Evolutionary conservation across 1,140 invertebrate species (phyloP).

Genomic region (Leptinotarsa lineolata): DNA sequence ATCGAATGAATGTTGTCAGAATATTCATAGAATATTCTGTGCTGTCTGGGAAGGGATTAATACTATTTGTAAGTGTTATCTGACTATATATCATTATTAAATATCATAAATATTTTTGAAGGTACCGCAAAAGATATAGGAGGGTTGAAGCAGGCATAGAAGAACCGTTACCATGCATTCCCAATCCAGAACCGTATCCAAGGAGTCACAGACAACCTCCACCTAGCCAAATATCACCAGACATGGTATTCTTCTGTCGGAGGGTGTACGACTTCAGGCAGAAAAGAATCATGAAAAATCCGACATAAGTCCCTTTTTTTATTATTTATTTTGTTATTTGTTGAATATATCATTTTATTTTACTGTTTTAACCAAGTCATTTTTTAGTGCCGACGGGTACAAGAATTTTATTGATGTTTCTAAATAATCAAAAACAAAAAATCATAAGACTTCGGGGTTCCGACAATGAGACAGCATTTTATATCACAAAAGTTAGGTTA

Average conservation of each 20-base stretch:
- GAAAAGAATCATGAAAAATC: slow-evolving; percentile 75
- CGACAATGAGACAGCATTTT: slow-evolving; percentile 1
- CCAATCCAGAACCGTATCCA: slow-evolving; percentile 60
- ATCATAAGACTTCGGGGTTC: slow-evolving; percentile 7
- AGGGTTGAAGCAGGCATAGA: slow-evolving; percentile 67
- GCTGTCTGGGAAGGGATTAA: not conserved
- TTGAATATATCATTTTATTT: slow-evolving; percentile 23
- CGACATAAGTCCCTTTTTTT: slow-evolving; percentile 59
- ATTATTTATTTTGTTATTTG: slow-evolving; percentile 34
- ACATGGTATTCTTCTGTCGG: slow-evolving; percentile 92
- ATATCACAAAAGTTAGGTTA: slow-evolving; percentile 3
- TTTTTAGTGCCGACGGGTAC: slow-evolving; percentile 15
- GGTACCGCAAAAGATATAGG: slow-evolving; percentile 66
- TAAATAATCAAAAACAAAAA: slow-evolving; percentile 32
- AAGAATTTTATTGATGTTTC: slow-evolving; percentile 24
- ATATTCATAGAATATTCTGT: no score
- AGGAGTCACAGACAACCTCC: slow-evolving; percentile 66
- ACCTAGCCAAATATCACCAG: slow-evolving; percentile 72
- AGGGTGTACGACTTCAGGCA: slow-evolving; percentile 93
- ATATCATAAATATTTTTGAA: slow-evolving; percentile 34
- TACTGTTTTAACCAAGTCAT: slow-evolving; percentile 1
- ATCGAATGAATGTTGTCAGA: not conserved
- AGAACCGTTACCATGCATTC: slow-evolving; percentile 64
- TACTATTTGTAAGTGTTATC: not conserved
- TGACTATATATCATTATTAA: not conserved